A percentile compares a stretch with the other conserved stretches of the same genome.
Conservation (phyloP, 2,797 vertebrate genomes). For the Taenioides sp. region DNA sequence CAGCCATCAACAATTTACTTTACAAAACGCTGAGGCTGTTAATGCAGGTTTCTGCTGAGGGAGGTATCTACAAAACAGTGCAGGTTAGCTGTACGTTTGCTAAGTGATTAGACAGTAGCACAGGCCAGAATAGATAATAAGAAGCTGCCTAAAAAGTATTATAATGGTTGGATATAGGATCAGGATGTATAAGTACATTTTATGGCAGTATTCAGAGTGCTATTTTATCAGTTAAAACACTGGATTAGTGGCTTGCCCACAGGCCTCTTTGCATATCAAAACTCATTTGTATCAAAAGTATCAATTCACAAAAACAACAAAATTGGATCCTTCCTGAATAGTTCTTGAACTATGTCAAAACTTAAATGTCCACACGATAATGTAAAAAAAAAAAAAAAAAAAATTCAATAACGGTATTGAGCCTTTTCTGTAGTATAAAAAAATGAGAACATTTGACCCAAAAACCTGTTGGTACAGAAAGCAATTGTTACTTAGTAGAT, state of each 20-base stretch:
- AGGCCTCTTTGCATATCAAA: no score
- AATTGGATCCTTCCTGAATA: not conserved
- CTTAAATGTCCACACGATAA: no score
- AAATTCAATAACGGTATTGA: not conserved
- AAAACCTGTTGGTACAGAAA: no score
- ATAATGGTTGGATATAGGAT: not conserved
- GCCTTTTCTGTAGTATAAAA: no score
- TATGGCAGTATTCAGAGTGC: not conserved
- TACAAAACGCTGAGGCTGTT: slow-evolving; percentile 62
- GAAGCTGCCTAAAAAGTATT: slow-evolving; percentile 47
- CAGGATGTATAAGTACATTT: not conserved
- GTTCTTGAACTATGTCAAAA: not conserved
- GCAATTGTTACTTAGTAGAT: no score
- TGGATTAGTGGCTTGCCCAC: no score
- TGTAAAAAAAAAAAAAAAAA: no score
- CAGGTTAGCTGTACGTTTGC: slow-evolving; percentile 58
- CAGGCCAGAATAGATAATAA: slow-evolving; percentile 45
- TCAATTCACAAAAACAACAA: not conserved
- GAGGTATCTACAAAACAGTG: slow-evolving; percentile 40
- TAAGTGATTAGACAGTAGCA: slow-evolving; percentile 68
- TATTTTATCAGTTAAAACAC: not conserved
- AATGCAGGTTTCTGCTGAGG: slow-evolving; percentile 59
- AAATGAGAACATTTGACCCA: no score
- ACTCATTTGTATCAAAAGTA: no score
- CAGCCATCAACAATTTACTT: slow-evolving; percentile 74